A percentile compares a stretch with the other conserved stretches of the same genome.
phyloP scores from a whole-genome alignment of 2,888 invertebrate species.

The Ligdia adustata region DNA sequence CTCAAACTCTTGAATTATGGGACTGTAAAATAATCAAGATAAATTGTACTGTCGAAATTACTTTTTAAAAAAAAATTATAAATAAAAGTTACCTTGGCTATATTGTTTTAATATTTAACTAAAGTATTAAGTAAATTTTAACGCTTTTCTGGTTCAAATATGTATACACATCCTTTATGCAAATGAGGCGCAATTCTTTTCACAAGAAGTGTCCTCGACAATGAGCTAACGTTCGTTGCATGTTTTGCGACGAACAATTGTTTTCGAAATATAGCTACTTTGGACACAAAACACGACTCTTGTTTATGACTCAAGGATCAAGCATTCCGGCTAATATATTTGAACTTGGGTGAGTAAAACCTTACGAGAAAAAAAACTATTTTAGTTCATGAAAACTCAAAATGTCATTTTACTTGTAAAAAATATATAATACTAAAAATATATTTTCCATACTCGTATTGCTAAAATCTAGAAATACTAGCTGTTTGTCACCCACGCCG shows the following conservation, averaged over 20 bases:
- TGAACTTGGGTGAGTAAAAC: neutral
- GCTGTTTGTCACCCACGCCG: no score
- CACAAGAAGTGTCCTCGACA: constrained; percentile 32
- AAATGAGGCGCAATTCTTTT: constrained; percentile 16
- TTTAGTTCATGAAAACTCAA: neutral
- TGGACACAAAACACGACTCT: constrained; percentile 51
- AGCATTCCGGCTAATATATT: constrained; percentile 39
- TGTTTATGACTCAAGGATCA: constrained; percentile 48
- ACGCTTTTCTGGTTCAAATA: constrained; percentile 7
- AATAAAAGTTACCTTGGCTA: no score
- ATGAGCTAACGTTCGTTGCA: constrained; percentile 6
- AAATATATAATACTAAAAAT: no score
- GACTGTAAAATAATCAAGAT: no score
- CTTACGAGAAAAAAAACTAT: neutral
- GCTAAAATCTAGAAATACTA: no score
- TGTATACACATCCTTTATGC: constrained; percentile 15
- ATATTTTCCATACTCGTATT: no score
- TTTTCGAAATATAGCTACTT: constrained; percentile 31
- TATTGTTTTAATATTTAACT: no score
- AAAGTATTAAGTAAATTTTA: neutral
- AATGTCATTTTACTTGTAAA: neutral
- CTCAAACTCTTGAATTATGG: no score
- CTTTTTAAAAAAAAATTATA: no score
- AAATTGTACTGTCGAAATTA: no score
- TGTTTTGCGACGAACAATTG: constrained; percentile 27